phyloP scores from a whole-genome alignment of 2,113 vertebrate species.

The Tenebrosternarchus preto region DNA sequence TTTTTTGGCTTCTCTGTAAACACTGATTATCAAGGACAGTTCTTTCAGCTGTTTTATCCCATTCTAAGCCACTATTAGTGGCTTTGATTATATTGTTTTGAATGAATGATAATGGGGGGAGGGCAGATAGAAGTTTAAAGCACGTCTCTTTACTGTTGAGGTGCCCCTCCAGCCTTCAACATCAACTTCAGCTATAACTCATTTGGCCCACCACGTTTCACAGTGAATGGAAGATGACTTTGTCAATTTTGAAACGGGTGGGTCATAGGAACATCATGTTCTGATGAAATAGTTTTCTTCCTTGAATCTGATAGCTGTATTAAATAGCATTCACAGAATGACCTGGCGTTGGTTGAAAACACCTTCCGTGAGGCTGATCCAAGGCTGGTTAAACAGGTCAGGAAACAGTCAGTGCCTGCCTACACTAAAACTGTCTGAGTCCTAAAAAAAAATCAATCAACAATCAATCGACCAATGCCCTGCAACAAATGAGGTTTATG shows the following conservation, averaged over 20 bases:
- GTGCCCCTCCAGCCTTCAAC: too few species aligned
- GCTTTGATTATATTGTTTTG: background rate
- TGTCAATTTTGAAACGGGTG: background rate
- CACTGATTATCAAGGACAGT: too few species aligned
- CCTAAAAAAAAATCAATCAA: background rate
- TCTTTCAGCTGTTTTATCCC: background rate
- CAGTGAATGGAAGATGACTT: background rate
- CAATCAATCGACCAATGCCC: too few species aligned
- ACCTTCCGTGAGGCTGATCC: background rate
- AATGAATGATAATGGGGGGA: background rate
- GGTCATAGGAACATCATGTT: background rate
- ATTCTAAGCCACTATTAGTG: background rate
- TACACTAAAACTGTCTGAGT: background rate
- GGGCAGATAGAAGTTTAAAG: too few species aligned
- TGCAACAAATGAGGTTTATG: too few species aligned
- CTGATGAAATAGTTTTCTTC: background rate
- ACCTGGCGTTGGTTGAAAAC: background rate
- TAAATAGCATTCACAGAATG: slow-evolving; percentile 4
- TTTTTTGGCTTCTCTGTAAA: too few species aligned
- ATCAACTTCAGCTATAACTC: background rate
- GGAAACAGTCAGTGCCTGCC: background rate
- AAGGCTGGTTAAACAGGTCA: background rate
- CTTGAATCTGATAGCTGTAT: slow-evolving; percentile 21
- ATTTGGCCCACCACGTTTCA: too few species aligned
- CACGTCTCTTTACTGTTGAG: background rate